These are phyloP conservation scores for Apaloderma vittatum DNA, from an alignment of 2,113 vertebrate species.

Conservation along the genomic window DNA sequence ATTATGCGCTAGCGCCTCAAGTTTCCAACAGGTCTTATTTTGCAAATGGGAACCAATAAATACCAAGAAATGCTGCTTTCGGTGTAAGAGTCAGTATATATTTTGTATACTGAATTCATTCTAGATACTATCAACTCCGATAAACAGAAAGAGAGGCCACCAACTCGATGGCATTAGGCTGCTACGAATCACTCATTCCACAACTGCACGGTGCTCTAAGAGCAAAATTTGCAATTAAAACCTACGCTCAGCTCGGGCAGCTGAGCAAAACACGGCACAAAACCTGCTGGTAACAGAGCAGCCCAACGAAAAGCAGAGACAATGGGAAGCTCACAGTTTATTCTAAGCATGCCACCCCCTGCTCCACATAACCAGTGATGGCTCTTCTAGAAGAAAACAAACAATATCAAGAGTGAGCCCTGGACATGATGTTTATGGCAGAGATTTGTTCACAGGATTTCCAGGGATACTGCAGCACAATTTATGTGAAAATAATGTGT, in stretches of 20 bases:
- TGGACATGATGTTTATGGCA: not conserved
- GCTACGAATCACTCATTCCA: not conserved
- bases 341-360: not conserved
- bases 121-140: not conserved
- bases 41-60: not conserved
- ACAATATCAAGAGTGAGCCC: not conserved
- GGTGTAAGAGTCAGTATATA: not conserved
- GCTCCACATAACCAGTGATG: not conserved
- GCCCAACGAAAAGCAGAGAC: not conserved
- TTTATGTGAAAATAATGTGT: not conserved
- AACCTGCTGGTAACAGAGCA: not conserved
- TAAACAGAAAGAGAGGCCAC: not conserved
- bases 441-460: not conserved
- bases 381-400: not conserved
- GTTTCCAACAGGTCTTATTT: not conserved
- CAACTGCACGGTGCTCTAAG: not conserved
- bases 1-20: accelerated
- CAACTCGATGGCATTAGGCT: not conserved
- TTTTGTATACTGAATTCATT: not conserved
- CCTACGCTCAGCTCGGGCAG: not conserved
- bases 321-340: accelerated
- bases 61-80: not conserved
- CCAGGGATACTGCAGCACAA: not conserved
- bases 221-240: not conserved
- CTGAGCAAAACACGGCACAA: not conserved